Base-by-base conservation (phyloP, 2,113 vertebrate genomes). In the Phocoena sinus region DNA sequence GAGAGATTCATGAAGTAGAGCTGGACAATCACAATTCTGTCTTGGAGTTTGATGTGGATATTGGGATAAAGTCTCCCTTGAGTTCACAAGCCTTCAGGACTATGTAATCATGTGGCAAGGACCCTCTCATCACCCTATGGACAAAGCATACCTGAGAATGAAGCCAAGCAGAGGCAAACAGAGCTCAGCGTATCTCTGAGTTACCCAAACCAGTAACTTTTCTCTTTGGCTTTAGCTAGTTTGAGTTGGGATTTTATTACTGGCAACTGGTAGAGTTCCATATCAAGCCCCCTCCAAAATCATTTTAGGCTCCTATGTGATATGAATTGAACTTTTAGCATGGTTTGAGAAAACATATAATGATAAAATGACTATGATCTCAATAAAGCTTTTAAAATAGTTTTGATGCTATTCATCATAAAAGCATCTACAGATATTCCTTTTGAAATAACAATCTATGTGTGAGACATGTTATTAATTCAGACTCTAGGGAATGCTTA, bases 341-440 rank as follows among this genome's bases (percentile, higher is more conserved):
- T 67, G 36, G n/a, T n/a, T 95, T 88, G n/a, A 94, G n/a, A 82
- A 97, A 93, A 77, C 58, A 83, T 63, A 36, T 33, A 83, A 77
- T 90, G 60, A 92, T 47, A 86, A 94, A 94, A 50, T 77, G 17
- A 68, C 36, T 84, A 26, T 70, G 79, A 95, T 65, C n/a, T 87
- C 68, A 90, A 67, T 68, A 84, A 71, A 92, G 31, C 15, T 96
- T 96, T 96, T 80, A 33, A 91, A 88, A 70, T 71, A 73, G 44
- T 90, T 80, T 73, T 58, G 50, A 79, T 70, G 68, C 11, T 71
- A 33, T 90, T 94, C 65, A 74, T 94, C 56, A 36, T 71, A 93
- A 88, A 65, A 74, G 26, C 84, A 84, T 62, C 50, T 84, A 26
- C 9, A 31, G 15, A 58, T 44, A 56, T 44, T 77, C 62, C 41